phyloP scores from a whole-genome alignment of 2,797 vertebrate species.

The Acanthornis magna region DNA sequence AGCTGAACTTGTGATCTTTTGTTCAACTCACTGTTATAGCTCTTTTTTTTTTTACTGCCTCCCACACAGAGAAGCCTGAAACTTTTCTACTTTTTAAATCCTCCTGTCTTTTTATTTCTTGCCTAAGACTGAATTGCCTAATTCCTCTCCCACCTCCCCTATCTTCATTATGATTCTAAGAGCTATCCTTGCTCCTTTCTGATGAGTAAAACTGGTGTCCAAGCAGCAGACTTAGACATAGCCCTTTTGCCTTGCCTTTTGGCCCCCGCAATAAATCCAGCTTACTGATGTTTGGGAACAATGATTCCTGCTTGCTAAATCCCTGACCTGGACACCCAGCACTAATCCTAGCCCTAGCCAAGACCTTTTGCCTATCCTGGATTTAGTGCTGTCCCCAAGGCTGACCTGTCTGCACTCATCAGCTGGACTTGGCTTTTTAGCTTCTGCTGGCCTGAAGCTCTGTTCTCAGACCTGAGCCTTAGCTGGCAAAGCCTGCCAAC shows the following conservation, averaged over 20 bases:
- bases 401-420: neutral
- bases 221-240: neutral
- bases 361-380: neutral
- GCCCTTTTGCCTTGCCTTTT: neutral
- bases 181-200: neutral
- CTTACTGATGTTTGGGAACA: neutral
- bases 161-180: neutral
- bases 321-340: neutral
- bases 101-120: neutral
- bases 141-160: neutral
- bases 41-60: neutral
- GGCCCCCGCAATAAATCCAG: neutral
- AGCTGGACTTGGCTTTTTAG: neutral
- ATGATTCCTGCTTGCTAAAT: neutral
- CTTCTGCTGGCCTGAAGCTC: neutral
- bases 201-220: neutral
- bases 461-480: neutral
- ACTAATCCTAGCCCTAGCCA: neutral
- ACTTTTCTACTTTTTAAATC: neutral
- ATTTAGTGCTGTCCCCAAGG: neutral
- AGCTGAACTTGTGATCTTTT: conserved; percentile 28
- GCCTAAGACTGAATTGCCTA: neutral
- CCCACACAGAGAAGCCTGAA: neutral
- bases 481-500: neutral
- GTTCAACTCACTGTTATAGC: neutral